Conservation (phyloP, 2,888 invertebrate species). For the Stenodera caucasica region DNA sequence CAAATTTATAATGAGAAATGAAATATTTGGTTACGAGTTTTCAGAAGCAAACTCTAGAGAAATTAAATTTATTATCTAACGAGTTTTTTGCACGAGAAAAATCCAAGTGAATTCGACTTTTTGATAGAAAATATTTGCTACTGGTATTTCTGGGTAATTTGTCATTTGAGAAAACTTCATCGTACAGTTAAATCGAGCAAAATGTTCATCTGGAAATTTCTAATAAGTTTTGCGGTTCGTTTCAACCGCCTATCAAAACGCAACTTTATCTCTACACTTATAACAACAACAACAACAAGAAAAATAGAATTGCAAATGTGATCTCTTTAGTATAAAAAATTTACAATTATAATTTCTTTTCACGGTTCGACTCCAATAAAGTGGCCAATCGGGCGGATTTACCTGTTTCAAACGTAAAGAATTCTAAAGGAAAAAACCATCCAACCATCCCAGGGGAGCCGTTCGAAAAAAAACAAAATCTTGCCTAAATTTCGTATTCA, state of each 20-base stretch:
- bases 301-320: too few relatives aligned
- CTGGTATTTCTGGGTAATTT: background rate
- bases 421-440: background rate
- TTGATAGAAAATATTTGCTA: background rate
- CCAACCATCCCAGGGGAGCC: background rate
- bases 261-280: too few relatives aligned
- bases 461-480: background rate
- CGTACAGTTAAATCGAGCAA: background rate
- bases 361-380: background rate
- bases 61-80: conserved; percentile 2
- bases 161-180: background rate
- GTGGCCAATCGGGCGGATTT: background rate
- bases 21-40: background rate
- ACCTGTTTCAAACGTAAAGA: background rate
- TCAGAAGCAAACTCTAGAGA: background rate
- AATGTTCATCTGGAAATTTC: background rate
- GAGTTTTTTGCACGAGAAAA: too few relatives aligned
- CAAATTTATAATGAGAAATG: background rate
- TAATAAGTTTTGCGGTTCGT: background rate
- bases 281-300: too few relatives aligned
- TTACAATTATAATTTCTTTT: conserved; percentile 3
- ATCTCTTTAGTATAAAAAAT: too few relatives aligned
- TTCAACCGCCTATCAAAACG: background rate
- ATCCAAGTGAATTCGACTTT: too few relatives aligned
- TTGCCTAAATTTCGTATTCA: background rate